Evolutionary conservation across 2,888 invertebrate species (phyloP).

Genomic region (Pocota personata): DNA sequence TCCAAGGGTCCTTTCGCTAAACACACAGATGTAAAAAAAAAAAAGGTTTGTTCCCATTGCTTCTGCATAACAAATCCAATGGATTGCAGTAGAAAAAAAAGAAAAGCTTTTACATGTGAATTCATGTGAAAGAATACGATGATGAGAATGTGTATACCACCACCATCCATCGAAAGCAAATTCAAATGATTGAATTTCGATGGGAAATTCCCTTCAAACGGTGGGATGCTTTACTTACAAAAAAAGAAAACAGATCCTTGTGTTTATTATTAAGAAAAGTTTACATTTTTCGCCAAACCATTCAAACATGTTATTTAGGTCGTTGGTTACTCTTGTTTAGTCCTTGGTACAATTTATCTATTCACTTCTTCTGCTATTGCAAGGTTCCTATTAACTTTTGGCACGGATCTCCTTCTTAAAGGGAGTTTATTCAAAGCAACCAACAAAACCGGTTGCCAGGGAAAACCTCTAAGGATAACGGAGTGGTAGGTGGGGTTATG

Average conservation of each 20-base stretch:
- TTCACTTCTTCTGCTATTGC: neutral
- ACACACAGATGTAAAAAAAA: neutral
- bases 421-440: constrained; percentile 41
- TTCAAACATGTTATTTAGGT: constrained; percentile 55
- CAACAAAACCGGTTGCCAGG: constrained; percentile 32
- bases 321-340: constrained; percentile 33
- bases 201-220: neutral
- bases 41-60: neutral
- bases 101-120: constrained; percentile 15
- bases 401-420: constrained; percentile 38
- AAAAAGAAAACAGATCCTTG: neutral
- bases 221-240: neutral
- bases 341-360: neutral
- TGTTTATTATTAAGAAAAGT: constrained; percentile 53
- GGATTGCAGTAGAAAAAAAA: constrained; percentile 11
- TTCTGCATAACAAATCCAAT: neutral
- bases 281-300: constrained; percentile 46
- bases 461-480: constrained; percentile 39
- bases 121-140: constrained; percentile 30
- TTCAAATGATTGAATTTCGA: constrained; percentile 48
- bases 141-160: constrained; percentile 26
- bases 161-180: neutral
- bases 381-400: constrained; percentile 41
- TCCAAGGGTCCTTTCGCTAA: constrained; percentile 15
- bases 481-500: neutral